A percentile compares a stretch with the other conserved stretches of the same genome.
Conservation (phyloP, 2,888 invertebrate species). For the Caenorhabditis sp. region DNA sequence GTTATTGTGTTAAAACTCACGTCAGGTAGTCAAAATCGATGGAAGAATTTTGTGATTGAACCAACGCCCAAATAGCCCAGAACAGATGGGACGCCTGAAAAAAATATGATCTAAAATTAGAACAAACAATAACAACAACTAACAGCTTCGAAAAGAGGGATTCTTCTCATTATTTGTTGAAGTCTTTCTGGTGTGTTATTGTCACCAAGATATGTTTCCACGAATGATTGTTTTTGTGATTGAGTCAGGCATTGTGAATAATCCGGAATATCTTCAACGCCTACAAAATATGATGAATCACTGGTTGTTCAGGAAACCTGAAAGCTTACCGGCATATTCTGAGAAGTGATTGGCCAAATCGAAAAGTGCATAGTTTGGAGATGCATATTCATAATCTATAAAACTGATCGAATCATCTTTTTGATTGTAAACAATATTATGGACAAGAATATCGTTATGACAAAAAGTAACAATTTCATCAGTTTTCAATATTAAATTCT, state of each 20-base stretch:
- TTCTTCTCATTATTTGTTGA: constrained; percentile 32
- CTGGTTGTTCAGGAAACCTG: neutral
- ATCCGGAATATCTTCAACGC: constrained; percentile 66
- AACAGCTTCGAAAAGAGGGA: constrained; percentile 65
- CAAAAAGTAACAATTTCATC: constrained; percentile 80
- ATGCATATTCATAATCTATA: constrained; percentile 96
- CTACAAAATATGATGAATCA: constrained; percentile 38
- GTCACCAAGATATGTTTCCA: constrained; percentile 54
- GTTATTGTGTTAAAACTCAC: constrained; percentile 19
- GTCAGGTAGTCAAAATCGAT: constrained; percentile 67
- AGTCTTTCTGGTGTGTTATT: constrained; percentile 25
- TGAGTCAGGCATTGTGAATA: constrained; percentile 56
- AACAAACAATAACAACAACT: constrained; percentile 15
- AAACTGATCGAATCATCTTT: constrained; percentile 78
- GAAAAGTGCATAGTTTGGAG: constrained; percentile 89
- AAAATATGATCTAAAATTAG: neutral
- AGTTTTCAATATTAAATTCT: constrained; percentile 23
- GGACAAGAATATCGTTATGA: constrained; percentile 95
- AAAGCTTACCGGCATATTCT: constrained; percentile 88
- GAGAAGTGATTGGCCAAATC: constrained; percentile 98
- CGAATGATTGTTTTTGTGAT: constrained; percentile 51
- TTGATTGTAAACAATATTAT: constrained; percentile 81
- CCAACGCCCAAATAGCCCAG: constrained; percentile 68
- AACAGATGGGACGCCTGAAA: constrained; percentile 68
- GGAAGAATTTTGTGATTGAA: constrained; percentile 63